Evolutionary conservation across 1,140 invertebrate species (phyloP).

Genomic region (Heterodera carotae): DNA sequence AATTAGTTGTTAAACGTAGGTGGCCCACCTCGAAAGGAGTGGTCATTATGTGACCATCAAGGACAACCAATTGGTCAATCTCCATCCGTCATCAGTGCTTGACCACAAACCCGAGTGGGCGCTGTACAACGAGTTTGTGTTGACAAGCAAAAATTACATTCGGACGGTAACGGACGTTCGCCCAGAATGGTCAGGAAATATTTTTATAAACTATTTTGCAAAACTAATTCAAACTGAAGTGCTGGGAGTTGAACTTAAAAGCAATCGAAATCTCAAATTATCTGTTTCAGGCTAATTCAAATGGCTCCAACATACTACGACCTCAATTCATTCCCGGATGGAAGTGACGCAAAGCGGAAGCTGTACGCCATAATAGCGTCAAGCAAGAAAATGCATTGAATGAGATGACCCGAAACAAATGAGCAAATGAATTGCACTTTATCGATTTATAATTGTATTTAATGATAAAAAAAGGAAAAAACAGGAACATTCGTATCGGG

Average conservation of each 20-base stretch:
- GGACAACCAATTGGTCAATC: constrained; percentile 96
- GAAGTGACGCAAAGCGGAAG: constrained; percentile 89
- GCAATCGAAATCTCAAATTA: neutral
- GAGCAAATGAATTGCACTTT: constrained; percentile 3
- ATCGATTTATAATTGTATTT: no score
- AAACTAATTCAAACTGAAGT: constrained; percentile 1
- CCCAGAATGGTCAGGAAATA: constrained; percentile 77
- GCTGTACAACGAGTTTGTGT: constrained; percentile 98
- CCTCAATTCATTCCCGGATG: constrained; percentile 89
- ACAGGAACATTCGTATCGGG: no score
- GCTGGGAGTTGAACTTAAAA: neutral
- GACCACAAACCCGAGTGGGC: constrained; percentile 99
- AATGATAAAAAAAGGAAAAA: no score
- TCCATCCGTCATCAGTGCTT: constrained; percentile 96
- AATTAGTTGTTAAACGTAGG: constrained; percentile 68
- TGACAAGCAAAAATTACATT: constrained; percentile 99
- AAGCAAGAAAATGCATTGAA: neutral
- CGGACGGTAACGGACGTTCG: constrained; percentile 97
- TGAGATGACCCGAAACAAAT: neutral
- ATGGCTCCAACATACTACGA: constrained; percentile 98
- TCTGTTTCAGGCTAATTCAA: constrained; percentile 79
- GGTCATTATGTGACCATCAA: constrained; percentile 98
- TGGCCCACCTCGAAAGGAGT: constrained; percentile 89
- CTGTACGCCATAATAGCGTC: constrained; percentile 67
- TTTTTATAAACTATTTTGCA: neutral